Evolutionary conservation across 2,797 vertebrate species (phyloP).

Genomic region (Phrynocephalus guinanensis): DNA sequence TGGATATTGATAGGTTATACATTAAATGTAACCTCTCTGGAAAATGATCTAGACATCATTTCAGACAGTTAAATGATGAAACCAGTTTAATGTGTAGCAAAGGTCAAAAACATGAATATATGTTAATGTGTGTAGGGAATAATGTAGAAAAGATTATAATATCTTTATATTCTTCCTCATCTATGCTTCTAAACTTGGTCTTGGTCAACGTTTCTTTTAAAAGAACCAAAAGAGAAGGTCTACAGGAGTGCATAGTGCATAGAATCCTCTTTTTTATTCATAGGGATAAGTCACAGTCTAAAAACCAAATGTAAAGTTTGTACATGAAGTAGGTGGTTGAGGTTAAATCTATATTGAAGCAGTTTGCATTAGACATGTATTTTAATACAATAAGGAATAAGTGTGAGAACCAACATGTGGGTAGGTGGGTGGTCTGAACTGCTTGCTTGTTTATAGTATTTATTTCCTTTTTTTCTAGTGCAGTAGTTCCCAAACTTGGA

Average conservation of each 20-base stretch:
- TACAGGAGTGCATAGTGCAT: constrained; percentile 29
- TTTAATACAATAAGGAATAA: not conserved
- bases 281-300: constrained; percentile 39
- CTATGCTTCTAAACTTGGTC: constrained; percentile 53
- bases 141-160: constrained; percentile 59
- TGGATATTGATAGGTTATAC: constrained; percentile 43
- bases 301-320: constrained; percentile 20
- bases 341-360: not conserved
- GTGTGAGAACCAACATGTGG: not conserved
- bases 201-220: constrained; percentile 43
- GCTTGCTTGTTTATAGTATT: too few species aligned
- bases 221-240: constrained; percentile 42
- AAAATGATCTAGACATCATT: constrained; percentile 53
- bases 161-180: constrained; percentile 40
- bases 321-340: constrained; percentile 35
- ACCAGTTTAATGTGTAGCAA: constrained; percentile 60
- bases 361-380: constrained; percentile 15
- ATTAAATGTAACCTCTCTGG: constrained; percentile 51
- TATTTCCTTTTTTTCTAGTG: too few species aligned
- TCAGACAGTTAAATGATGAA: constrained; percentile 54
- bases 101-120: constrained; percentile 67
- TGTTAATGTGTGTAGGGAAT: constrained; percentile 56
- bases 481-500: too few species aligned
- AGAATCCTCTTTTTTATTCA: constrained; percentile 8
- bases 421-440: too few species aligned